Conservation (phyloP, 2,888 invertebrate species). For the Polydrusus pterygomalis region DNA sequence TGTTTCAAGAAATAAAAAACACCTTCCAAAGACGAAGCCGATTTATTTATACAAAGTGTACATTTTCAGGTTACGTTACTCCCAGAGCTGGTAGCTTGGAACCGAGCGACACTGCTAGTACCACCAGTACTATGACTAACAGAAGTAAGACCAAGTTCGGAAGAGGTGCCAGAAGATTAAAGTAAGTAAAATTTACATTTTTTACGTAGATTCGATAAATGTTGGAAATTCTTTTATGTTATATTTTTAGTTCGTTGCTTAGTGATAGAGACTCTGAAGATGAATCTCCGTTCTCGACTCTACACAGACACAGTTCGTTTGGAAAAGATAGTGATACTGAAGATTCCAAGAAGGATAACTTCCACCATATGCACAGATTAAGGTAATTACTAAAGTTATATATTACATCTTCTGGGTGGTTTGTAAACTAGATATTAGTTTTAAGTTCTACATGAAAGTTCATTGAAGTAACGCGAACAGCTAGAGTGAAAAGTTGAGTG, state of each 20-base stretch:
- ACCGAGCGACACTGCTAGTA: constrained; percentile 79
- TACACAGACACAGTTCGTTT: constrained; percentile 76
- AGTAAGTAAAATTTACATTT: constrained; percentile 72
- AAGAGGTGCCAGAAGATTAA: constrained; percentile 79
- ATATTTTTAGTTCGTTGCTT: constrained; percentile 75
- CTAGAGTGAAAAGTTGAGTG: no score
- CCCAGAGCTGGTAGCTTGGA: constrained; percentile 85
- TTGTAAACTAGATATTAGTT: no score
- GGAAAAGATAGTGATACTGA: constrained; percentile 77
- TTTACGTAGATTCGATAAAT: background rate
- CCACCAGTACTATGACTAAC: constrained; percentile 75
- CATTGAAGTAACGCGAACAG: no score
- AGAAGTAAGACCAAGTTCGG: constrained; percentile 73
- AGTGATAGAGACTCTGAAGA: constrained; percentile 83
- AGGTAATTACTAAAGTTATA: constrained; percentile 70
- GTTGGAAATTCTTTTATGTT: background rate
- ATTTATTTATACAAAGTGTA: background rate
- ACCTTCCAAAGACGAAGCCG: no score
- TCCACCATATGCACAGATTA: constrained; percentile 80
- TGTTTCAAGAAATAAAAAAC: no score
- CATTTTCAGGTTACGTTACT: constrained; percentile 79
- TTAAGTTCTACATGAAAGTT: no score
- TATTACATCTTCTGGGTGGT: no score
- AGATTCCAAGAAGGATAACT: constrained; percentile 71
- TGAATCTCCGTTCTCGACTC: constrained; percentile 76